phyloP scores from a whole-genome alignment of 1,140 invertebrate species.

The Atopsyche davidsoni region DNA sequence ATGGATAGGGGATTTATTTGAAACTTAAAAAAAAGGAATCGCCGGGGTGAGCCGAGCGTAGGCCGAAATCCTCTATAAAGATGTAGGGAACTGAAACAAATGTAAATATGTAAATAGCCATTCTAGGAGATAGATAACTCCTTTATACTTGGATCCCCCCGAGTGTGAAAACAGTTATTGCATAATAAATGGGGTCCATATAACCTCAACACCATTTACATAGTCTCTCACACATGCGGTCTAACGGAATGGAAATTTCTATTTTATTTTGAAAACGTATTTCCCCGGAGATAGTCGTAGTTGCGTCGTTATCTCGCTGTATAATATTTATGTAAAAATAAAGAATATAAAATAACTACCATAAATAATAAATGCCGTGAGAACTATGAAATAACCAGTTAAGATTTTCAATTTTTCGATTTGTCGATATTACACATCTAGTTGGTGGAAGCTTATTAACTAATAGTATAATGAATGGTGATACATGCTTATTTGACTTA shows the following conservation, averaged over 20 bases:
- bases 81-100: conserved; percentile 8
- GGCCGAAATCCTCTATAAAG: conserved; percentile 2
- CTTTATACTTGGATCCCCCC: neutral
- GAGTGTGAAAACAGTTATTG: conserved; percentile 23
- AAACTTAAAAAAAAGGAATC: too few relatives aligned
- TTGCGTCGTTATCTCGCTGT: neutral
- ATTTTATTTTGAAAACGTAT: conserved; percentile 1
- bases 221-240: conserved; percentile 1
- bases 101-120: conserved; percentile 21
- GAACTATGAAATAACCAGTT: too few relatives aligned
- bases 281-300: neutral
- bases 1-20: too few relatives aligned
- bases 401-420: too few relatives aligned
- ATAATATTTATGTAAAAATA: neutral
- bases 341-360: neutral
- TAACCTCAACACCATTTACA: conserved; percentile 13
- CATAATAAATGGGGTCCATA: conserved; percentile 22
- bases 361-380: too few relatives aligned
- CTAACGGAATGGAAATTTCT: neutral
- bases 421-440: too few relatives aligned
- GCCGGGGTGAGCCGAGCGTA: too few relatives aligned
- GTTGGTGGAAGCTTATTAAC: too few relatives aligned
- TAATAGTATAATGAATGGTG: too few relatives aligned
- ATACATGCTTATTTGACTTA: too few relatives aligned
- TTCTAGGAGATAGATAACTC: conserved; percentile 16